Percentiles rank a stretch among this genome's conserved stretches.
Evolutionary conservation across 2,888 invertebrate species (phyloP).

Genomic region (Arenicola marina): DNA sequence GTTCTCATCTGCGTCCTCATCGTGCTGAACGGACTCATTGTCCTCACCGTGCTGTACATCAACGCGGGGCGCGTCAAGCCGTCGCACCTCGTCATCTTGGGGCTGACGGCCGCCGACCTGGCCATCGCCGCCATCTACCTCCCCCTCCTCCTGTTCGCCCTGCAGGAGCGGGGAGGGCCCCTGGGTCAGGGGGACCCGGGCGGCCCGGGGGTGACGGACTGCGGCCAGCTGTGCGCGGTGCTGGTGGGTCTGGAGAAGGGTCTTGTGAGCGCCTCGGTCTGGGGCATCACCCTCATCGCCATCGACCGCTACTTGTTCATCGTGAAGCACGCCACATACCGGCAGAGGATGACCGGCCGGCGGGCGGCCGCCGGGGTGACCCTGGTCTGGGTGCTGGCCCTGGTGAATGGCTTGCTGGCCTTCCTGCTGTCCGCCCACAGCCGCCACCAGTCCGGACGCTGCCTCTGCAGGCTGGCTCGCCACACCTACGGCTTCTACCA

Average conservation of each 20-base stretch:
- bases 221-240: conserved; percentile 8
- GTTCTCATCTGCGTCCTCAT: conserved; percentile 7
- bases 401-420: conserved; percentile 4
- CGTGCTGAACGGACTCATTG: conserved; percentile 1
- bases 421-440: conserved; percentile 4
- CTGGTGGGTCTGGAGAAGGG: conserved; percentile 7
- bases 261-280: conserved; percentile 6
- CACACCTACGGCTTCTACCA: conserved; percentile 14
- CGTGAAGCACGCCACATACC: conserved; percentile 10
- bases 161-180: conserved; percentile 7
- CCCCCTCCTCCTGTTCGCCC: conserved; percentile 9
- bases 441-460: not conserved
- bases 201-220: conserved; percentile 4
- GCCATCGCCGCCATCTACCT: conserved; percentile 9
- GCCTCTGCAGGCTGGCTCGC: conserved; percentile 10
- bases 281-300: conserved; percentile 13
- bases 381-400: conserved; percentile 2
- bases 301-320: conserved; percentile 16
- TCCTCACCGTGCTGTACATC: conserved; percentile 6
- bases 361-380: not conserved
- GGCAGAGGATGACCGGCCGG: conserved; percentile 1
- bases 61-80: conserved; percentile 2
- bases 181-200: conserved; percentile 2
- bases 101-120: conserved; percentile 10
- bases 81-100: conserved; percentile 3